Percentiles rank a stretch among this genome's conserved stretches.
Conservation (phyloP, 92 coral and sea anemone species). For the Palythoa grandiflora region DNA sequence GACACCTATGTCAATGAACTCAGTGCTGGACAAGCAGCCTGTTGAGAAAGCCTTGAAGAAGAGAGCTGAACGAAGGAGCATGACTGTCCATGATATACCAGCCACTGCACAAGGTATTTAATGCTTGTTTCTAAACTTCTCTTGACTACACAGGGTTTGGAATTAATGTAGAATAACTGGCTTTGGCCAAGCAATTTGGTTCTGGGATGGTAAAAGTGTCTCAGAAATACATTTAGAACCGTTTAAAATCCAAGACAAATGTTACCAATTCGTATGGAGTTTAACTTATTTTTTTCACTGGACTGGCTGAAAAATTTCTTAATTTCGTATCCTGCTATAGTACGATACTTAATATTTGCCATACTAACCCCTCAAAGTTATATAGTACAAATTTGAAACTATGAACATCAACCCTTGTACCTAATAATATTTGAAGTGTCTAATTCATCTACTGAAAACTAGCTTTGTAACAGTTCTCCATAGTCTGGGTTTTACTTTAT, state of each 20-base stretch:
- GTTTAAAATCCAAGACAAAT: no score
- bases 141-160: no score
- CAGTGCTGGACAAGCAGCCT: conserved; percentile 47
- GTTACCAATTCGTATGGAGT: no score
- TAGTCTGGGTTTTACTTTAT: not conserved
- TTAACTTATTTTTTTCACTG: no score
- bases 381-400: not conserved
- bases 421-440: not conserved
- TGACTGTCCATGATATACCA: conserved; percentile 40
- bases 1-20: conserved; percentile 35
- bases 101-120: conserved; percentile 30
- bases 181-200: no score
- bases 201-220: no score
- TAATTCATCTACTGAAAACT: not conserved
- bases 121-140: not conserved
- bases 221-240: no score
- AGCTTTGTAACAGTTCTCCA: not conserved
- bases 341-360: not conserved
- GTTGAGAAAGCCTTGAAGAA: conserved; percentile 21
- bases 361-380: not conserved
- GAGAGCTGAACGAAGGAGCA: conserved; percentile 22
- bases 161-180: no score
- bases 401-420: not conserved
- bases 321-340: not conserved
- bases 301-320: no score